Evolutionary conservation across 2,888 invertebrate species (phyloP).

Genomic region (Sinotaia quadrata): DNA sequence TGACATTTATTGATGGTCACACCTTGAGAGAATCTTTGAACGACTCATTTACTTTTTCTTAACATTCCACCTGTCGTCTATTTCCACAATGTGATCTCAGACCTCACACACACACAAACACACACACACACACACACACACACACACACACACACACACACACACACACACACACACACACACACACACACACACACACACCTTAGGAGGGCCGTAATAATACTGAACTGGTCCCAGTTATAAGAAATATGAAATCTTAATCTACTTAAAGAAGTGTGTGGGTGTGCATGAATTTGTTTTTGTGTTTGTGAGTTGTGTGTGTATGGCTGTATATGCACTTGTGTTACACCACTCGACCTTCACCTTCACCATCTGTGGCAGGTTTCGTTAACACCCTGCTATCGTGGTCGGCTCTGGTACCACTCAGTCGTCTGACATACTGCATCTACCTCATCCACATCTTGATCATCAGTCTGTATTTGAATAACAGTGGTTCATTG

Average conservation of each 20-base stretch:
- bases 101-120: too few relatives aligned
- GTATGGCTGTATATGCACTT: not conserved
- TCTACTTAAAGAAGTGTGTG: not conserved
- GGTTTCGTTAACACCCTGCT: constrained; percentile 23
- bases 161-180: too few relatives aligned
- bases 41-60: too few relatives aligned
- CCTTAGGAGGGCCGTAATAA: too few relatives aligned
- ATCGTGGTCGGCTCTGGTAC: constrained; percentile 16
- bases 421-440: constrained; percentile 20
- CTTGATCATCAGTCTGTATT: constrained; percentile 16
- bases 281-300: constrained; percentile 5
- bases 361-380: not conserved
- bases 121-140: too few relatives aligned
- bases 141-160: too few relatives aligned
- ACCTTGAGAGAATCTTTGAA: too few relatives aligned
- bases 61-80: too few relatives aligned
- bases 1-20: too few relatives aligned
- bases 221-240: not conserved
- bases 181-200: too few relatives aligned
- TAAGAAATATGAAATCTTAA: not conserved
- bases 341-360: not conserved
- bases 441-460: constrained; percentile 24
- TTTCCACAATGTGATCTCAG: too few relatives aligned
- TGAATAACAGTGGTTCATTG: not conserved
- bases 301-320: not conserved